phyloP scores from a whole-genome alignment of 2,113 vertebrate species.

The Melanerpes aurifrons region DNA sequence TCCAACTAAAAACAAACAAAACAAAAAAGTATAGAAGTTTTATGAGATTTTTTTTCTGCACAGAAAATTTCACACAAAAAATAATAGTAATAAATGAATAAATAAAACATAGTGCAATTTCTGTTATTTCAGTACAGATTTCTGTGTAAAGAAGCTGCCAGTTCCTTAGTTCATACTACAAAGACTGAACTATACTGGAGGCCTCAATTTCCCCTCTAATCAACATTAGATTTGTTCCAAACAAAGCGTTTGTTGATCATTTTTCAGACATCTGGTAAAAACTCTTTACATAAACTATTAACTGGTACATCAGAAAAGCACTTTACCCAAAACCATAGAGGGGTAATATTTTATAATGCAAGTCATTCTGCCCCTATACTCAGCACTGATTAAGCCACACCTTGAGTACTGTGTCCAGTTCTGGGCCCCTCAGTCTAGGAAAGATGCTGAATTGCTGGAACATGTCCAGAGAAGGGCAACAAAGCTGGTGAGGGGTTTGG shows the following conservation, averaged over 20 bases:
- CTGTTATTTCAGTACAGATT: neutral
- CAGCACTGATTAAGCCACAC: too few relatives aligned
- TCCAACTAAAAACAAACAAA: neutral
- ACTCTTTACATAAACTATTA: neutral
- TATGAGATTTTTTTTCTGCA: neutral
- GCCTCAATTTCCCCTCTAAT: neutral
- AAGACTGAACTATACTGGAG: neutral
- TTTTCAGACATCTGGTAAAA: constrained; percentile 4
- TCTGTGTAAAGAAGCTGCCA: neutral
- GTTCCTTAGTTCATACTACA: neutral
- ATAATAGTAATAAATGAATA: neutral
- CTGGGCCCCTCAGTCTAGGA: too few relatives aligned
- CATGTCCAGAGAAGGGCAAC: too few relatives aligned
- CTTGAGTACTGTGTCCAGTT: too few relatives aligned
- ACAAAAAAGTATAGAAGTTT: neutral
- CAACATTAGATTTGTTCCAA: neutral
- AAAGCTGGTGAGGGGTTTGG: too few relatives aligned
- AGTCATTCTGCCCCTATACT: neutral
- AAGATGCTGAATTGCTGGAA: too few relatives aligned
- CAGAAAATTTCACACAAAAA: neutral
- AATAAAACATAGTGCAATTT: neutral
- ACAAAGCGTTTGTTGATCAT: neutral
- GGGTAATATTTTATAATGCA: neutral
- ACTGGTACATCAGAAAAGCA: neutral
- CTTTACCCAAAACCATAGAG: neutral